These are phyloP conservation scores for Drosophila siamana DNA, from an alignment of 2,888 invertebrate species.

Conservation along the genomic window DNA sequence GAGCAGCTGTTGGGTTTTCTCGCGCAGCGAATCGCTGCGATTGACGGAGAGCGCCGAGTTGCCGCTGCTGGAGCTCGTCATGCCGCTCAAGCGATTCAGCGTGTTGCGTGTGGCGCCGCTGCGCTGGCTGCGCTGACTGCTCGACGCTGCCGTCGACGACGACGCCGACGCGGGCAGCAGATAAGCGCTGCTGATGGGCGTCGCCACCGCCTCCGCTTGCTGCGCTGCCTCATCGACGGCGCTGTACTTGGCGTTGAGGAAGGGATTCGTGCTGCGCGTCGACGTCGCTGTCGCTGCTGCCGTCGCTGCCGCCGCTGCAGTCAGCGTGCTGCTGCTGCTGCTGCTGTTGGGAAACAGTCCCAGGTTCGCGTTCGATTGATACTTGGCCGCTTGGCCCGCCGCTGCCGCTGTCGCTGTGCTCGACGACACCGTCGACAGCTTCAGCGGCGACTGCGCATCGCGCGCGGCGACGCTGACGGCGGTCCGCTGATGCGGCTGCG, in stretches of 20 bases:
- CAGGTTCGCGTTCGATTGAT: slow-evolving; percentile 69
- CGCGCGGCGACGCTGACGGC: slow-evolving; percentile 15
- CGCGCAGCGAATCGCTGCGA: slow-evolving; percentile 67
- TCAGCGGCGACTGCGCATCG: slow-evolving; percentile 75
- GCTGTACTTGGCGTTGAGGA: slow-evolving; percentile 82
- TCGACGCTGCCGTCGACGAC: slow-evolving; percentile 81
- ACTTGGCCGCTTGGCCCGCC: slow-evolving; percentile 60
- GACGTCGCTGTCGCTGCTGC: slow-evolving; percentile 36
- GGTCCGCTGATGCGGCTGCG: slow-evolving; percentile 65
- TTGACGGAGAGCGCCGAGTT: slow-evolving; percentile 83
- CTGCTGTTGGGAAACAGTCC: slow-evolving; percentile 68
- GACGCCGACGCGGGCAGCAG: slow-evolving; percentile 72
- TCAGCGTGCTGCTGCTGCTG: slow-evolving; percentile 43
- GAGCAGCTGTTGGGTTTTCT: slow-evolving; percentile 29
- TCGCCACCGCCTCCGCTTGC: slow-evolving; percentile 51
- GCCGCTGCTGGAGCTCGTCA: slow-evolving; percentile 87
- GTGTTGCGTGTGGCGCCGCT: slow-evolving; percentile 83
- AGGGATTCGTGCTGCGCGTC: slow-evolving; percentile 84
- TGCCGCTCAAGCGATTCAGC: slow-evolving; percentile 85
- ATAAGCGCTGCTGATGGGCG: slow-evolving; percentile 58
- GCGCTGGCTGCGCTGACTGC: slow-evolving; percentile 80
- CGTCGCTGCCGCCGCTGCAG: slow-evolving; percentile 34
- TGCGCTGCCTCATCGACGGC: slow-evolving; percentile 47
- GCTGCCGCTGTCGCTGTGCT: too few relatives aligned
- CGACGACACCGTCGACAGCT: slow-evolving; percentile 62